Percentiles rank a stretch among this genome's conserved stretches.
Conservation (phyloP, 2,113 vertebrate species). For the Mugil cephalus region DNA sequence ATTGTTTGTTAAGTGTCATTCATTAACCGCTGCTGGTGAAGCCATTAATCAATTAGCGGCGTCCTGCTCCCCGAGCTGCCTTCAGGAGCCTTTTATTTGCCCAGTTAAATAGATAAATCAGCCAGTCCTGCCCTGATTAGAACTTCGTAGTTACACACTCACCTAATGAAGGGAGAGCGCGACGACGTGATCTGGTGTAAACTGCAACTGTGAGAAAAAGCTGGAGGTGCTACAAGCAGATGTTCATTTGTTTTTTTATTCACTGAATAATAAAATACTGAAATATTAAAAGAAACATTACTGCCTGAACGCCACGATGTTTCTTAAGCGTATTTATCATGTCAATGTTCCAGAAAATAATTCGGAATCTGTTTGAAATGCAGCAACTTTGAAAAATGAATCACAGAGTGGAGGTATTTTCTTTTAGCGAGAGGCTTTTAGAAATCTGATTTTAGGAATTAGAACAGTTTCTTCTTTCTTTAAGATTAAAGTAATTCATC, state of each 20-base stretch:
- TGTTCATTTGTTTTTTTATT: not conserved
- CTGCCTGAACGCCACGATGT: too few relatives aligned
- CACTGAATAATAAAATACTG: not conserved
- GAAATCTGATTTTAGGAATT: too few relatives aligned
- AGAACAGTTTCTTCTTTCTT: too few relatives aligned
- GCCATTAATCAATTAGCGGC: conserved; percentile 59
- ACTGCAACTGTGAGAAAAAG: not conserved
- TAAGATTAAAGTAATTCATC: too few relatives aligned
- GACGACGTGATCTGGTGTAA: not conserved
- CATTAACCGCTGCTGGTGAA: conserved; percentile 45
- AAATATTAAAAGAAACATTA: not conserved
- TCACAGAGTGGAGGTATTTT: too few relatives aligned
- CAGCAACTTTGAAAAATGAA: too few relatives aligned
- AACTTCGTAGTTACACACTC: not conserved
- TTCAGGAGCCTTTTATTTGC: conserved; percentile 16
- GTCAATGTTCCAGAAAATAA: too few relatives aligned
- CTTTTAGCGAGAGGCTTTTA: too few relatives aligned
- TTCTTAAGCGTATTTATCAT: too few relatives aligned
- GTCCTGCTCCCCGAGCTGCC: conserved; percentile 18
- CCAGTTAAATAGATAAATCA: conserved; percentile 10
- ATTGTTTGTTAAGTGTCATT: conserved; percentile 67
- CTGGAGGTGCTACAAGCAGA: not conserved
- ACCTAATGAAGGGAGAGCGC: not conserved
- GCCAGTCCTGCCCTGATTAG: not conserved
- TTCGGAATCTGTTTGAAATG: too few relatives aligned